Evolutionary conservation across 2,888 invertebrate genomes (phyloP).

Genomic region (Protophormia terraenovae): DNA sequence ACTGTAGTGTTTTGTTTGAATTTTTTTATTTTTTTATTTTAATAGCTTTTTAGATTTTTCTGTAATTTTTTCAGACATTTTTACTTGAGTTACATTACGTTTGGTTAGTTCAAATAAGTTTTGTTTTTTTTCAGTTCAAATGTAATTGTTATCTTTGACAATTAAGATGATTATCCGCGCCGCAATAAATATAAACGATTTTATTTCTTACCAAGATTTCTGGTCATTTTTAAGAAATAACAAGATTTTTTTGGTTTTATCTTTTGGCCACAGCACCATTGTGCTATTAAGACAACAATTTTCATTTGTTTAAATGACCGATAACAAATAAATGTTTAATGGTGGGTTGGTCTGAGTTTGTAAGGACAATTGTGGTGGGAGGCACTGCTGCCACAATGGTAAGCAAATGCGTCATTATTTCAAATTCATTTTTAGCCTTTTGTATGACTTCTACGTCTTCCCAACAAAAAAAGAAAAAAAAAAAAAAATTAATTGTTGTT

Average conservation of each 20-base stretch:
- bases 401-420: not conserved
- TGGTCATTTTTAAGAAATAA: not conserved
- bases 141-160: slow-evolving; percentile 28
- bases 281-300: not conserved
- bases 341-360: not conserved
- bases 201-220: not conserved
- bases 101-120: not conserved
- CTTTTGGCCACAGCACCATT: not conserved
- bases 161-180: slow-evolving; percentile 38
- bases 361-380: not conserved
- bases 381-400: not conserved
- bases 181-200: slow-evolving; percentile 18
- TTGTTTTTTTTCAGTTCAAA: slow-evolving; percentile 19
- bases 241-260: not conserved
- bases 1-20: slow-evolving; percentile 7
- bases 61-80: not conserved
- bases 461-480: no score
- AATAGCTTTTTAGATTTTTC: not conserved
- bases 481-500: not conserved
- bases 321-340: not conserved
- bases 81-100: not conserved
- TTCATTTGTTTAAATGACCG: not conserved
- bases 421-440: not conserved
- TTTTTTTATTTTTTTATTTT: not conserved
- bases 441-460: not conserved